A percentile compares a stretch with the other conserved stretches of the same genome.
Evolutionary conservation across 2,113 vertebrate species (phyloP).

Genomic region (Drymodes brunneopygia): DNA sequence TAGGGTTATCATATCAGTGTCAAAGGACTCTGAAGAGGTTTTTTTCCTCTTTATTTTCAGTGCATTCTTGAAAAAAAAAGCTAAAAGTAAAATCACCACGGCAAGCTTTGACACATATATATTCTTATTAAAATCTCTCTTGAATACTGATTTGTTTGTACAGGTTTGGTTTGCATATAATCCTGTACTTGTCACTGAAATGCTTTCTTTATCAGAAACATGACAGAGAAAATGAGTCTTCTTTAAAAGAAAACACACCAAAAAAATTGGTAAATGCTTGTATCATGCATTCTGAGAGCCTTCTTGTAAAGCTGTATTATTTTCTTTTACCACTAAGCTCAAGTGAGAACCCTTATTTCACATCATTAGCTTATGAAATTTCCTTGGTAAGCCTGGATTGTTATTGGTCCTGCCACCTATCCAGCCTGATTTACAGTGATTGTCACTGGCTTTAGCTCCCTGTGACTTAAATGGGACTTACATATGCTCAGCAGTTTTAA

Average conservation of each 20-base stretch:
- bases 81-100: not conserved
- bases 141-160: not conserved
- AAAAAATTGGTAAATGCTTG: not conserved
- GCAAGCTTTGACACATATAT: not conserved
- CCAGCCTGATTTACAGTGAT: not conserved
- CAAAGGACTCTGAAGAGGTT: not conserved
- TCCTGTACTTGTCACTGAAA: not conserved
- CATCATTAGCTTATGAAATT: not conserved
- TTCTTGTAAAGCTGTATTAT: not conserved
- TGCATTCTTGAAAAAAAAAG: not conserved
- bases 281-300: not conserved
- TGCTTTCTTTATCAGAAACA: not conserved
- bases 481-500: constrained; percentile 17
- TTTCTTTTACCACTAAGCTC: not conserved
- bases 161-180: not conserved
- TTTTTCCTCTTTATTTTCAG: not conserved
- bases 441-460: not conserved
- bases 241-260: not conserved
- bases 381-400: not conserved
- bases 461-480: not conserved
- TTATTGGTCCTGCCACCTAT: not conserved
- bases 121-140: not conserved
- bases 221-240: not conserved
- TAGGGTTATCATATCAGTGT: not conserved
- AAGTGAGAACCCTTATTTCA: not conserved